Percentiles rank a stretch among this genome's conserved stretches.
phyloP scores from a whole-genome alignment of 2,797 vertebrate genomes.

The Euphonia xanthogaster region DNA sequence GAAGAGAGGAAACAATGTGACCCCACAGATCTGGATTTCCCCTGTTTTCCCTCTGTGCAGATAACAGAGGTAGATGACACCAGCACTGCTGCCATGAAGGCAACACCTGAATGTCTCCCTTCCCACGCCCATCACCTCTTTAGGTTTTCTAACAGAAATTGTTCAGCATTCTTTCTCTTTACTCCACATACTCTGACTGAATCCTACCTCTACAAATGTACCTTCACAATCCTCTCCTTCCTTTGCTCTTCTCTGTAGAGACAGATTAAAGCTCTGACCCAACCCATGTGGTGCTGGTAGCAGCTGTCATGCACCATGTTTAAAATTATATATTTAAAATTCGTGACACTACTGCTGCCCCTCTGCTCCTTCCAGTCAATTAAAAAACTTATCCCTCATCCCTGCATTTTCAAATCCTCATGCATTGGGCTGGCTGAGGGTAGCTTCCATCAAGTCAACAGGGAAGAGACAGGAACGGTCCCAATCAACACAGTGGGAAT shows the following conservation, averaged over 20 bases:
- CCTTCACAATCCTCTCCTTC: background rate
- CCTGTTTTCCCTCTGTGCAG: background rate
- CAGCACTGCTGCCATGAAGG: background rate
- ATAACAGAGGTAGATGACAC: background rate
- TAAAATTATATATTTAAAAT: background rate
- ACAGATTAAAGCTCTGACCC: background rate
- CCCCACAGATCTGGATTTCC: background rate
- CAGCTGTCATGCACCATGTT: background rate
- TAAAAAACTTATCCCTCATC: background rate
- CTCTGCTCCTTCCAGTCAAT: background rate
- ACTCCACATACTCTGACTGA: background rate
- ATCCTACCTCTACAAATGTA: background rate
- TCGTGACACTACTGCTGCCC: rapidly evolving
- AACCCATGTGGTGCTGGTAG: background rate
- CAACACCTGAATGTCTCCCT: background rate
- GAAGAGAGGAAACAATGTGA: rapidly evolving
- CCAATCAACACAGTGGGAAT: background rate
- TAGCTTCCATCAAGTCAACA: background rate
- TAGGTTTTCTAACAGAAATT: background rate
- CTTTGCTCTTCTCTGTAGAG: background rate
- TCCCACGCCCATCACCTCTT: background rate
- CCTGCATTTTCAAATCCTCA: background rate
- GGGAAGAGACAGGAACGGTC: background rate
- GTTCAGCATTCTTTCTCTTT: background rate
- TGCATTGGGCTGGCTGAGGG: background rate